Conservation (phyloP, 2,113 vertebrate species). For the Poeciliopsis turrubarensis region DNA sequence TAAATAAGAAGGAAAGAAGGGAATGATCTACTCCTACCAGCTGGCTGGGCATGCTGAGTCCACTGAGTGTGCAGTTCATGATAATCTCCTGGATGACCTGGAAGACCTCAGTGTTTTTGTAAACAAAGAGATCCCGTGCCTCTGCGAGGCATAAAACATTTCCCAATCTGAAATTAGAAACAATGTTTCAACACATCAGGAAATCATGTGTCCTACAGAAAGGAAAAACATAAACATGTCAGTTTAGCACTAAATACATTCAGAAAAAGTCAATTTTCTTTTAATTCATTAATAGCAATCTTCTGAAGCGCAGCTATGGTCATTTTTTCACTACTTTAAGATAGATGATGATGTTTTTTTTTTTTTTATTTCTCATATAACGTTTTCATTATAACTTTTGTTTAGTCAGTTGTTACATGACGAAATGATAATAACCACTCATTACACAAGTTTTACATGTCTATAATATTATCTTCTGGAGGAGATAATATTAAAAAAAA, state of each 20-base stretch:
- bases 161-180: slow-evolving; percentile 71
- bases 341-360: too few species aligned
- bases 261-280: too few species aligned
- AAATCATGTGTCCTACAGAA: too few species aligned
- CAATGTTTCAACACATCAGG: not conserved
- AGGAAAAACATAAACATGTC: too few species aligned
- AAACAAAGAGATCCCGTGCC: slow-evolving; percentile 68
- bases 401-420: not conserved
- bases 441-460: not conserved
- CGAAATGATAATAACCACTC: not conserved
- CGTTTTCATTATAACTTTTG: too few species aligned
- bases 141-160: slow-evolving; percentile 74
- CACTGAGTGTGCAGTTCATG: slow-evolving; percentile 67
- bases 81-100: slow-evolving; percentile 71
- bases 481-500: not conserved
- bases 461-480: too few species aligned
- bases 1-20: not conserved
- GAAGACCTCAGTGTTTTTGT: slow-evolving; percentile 63
- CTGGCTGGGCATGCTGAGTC: slow-evolving; percentile 67
- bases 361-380: too few species aligned
- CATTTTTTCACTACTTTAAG: too few species aligned
- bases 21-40: slow-evolving; percentile 63
- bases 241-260: too few species aligned
- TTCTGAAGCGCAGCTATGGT: too few species aligned
- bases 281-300: too few species aligned